A percentile compares a stretch with the other conserved stretches of the same genome.
Evolutionary conservation across 2,113 vertebrate genomes (phyloP).

Genomic region (Haliaeetus leucogaster): DNA sequence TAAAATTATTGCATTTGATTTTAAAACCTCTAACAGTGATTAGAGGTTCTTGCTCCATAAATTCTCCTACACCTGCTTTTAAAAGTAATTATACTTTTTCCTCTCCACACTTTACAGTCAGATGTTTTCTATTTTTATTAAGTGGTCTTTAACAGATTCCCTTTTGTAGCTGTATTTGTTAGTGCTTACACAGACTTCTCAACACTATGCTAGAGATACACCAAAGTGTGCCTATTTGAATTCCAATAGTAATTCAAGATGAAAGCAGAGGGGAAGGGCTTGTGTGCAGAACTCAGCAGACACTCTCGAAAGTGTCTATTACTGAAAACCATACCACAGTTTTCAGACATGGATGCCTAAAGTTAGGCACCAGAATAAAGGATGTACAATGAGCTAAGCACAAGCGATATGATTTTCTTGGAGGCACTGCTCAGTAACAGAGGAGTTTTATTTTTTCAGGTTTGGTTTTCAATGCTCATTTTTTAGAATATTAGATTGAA

Average conservation of each 20-base stretch:
- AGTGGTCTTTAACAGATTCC: neutral
- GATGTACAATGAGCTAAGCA: neutral
- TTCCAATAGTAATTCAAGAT: neutral
- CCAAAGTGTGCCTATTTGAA: neutral
- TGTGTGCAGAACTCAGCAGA: neutral
- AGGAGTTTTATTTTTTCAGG: neutral
- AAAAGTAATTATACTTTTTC: neutral
- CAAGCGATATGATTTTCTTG: rapidly evolving
- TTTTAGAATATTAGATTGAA: neutral
- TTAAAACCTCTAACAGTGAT: neutral
- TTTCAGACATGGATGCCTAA: neutral
- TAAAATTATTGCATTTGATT: neutral
- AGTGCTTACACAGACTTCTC: neutral
- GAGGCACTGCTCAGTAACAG: neutral
- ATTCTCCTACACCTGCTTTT: neutral
- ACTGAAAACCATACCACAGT: neutral
- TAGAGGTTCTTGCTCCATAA: neutral
- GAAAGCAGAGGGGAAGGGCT: neutral
- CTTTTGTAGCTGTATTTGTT: neutral
- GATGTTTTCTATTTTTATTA: neutral
- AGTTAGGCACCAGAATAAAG: neutral
- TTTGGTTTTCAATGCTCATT: neutral
- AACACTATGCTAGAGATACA: neutral
- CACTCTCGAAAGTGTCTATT: neutral
- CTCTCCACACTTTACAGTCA: neutral